Evolutionary conservation across 2,888 invertebrate genomes (phyloP).

Genomic region (Dicycla oo): DNA sequence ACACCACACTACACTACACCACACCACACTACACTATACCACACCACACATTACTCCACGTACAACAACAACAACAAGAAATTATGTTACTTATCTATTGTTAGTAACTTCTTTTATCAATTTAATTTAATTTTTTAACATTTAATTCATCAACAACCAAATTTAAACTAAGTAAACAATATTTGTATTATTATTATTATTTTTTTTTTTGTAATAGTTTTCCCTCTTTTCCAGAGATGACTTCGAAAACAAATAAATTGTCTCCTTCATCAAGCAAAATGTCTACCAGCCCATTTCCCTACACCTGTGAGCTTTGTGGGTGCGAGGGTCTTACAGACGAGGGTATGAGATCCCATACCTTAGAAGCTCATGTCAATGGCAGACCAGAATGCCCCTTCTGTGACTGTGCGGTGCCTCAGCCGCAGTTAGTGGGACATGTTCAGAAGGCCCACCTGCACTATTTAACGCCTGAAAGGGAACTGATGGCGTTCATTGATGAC

Average conservation of each 20-base stretch:
- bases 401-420: constrained; percentile 93
- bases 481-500: constrained; percentile 95
- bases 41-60: no score
- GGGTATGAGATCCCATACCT: constrained; percentile 94
- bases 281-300: constrained; percentile 87
- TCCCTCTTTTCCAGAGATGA: constrained; percentile 41
- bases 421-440: constrained; percentile 94
- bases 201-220: no score
- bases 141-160: no score
- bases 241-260: constrained; percentile 55
- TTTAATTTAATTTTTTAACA: no score
- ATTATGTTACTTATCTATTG: no score
- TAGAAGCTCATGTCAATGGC: constrained; percentile 94
- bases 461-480: constrained; percentile 94
- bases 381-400: constrained; percentile 96
- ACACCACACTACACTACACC: no score
- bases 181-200: no score
- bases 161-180: no score
- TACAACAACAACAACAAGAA: no score
- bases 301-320: constrained; percentile 96
- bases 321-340: constrained; percentile 94
- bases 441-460: constrained; percentile 96
- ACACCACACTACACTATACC: no score
- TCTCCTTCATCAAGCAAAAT: constrained; percentile 71
- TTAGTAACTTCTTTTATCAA: no score